A percentile compares a stretch with the other conserved stretches of the same genome.
Evolutionary conservation across 2,797 vertebrate genomes (phyloP).

Genomic region (Amblyraja radiata): DNA sequence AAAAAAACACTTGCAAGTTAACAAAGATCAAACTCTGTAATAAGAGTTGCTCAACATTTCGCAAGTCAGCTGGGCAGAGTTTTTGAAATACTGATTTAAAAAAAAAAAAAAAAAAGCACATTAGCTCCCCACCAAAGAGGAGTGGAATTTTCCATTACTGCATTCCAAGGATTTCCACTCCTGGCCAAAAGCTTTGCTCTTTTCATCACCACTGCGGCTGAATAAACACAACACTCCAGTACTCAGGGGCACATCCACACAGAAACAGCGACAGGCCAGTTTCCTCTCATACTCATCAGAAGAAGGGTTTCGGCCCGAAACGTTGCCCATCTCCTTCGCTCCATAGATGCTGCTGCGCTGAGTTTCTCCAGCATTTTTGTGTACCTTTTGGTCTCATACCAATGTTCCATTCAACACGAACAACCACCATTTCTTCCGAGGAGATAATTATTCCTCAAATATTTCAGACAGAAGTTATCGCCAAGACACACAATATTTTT

Average conservation of each 20-base stretch:
- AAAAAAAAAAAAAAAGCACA: neutral
- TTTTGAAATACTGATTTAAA: neutral
- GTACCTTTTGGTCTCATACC: neutral
- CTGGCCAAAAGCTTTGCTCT: neutral
- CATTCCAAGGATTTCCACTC: constrained; percentile 15
- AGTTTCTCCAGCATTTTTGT: too few relatives aligned
- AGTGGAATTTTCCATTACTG: constrained; percentile 31
- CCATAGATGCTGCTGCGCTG: too few relatives aligned
- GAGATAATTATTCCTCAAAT: neutral
- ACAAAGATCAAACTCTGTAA: neutral
- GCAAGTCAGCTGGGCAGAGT: neutral
- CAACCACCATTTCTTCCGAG: neutral
- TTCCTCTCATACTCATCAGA: neutral
- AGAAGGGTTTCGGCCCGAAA: too few relatives aligned
- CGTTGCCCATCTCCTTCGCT: too few relatives aligned
- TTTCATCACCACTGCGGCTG: neutral
- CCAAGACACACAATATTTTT: neutral
- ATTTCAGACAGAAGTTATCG: neutral
- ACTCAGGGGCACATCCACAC: neutral
- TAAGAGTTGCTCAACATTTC: neutral
- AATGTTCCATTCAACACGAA: neutral
- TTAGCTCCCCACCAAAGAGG: neutral
- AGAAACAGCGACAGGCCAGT: neutral
- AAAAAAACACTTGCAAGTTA: too few relatives aligned
- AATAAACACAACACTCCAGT: neutral